A percentile compares a stretch with the other conserved stretches of the same genome.
Evolutionary conservation across 2,888 invertebrate genomes (phyloP).

Genomic region (Falcaria lacertinaria): DNA sequence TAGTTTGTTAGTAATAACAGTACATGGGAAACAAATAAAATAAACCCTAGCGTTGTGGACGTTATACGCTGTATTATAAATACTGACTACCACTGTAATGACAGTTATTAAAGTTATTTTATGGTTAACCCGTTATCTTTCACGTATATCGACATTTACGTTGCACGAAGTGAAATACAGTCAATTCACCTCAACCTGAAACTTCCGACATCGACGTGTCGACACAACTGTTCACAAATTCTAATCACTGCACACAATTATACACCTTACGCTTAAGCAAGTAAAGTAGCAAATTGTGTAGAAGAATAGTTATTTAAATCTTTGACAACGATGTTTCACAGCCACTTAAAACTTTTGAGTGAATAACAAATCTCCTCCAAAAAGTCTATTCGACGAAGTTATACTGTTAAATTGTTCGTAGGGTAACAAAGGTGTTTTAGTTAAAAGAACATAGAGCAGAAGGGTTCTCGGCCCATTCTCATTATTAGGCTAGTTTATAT

Average conservation of each 20-base stretch:
- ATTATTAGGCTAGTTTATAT: not conserved
- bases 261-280: slow-evolving; percentile 29
- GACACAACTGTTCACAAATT: slow-evolving; percentile 47
- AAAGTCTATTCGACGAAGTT: slow-evolving; percentile 72
- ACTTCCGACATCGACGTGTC: slow-evolving; percentile 55
- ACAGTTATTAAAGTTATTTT: slow-evolving; percentile 36
- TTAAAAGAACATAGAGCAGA: slow-evolving; percentile 58
- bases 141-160: slow-evolving; percentile 39
- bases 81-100: too few species aligned
- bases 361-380: slow-evolving; percentile 77
- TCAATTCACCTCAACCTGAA: slow-evolving; percentile 54
- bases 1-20: too few species aligned
- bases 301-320: slow-evolving; percentile 58
- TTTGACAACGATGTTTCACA: slow-evolving; percentile 74
- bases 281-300: slow-evolving; percentile 38
- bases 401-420: slow-evolving; percentile 72
- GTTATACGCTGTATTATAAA: too few species aligned
- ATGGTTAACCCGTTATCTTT: slow-evolving; percentile 18
- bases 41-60: too few species aligned
- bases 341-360: slow-evolving; percentile 77
- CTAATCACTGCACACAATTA: slow-evolving; percentile 34
- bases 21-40: too few species aligned
- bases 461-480: slow-evolving; percentile 35
- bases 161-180: slow-evolving; percentile 45
- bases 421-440: slow-evolving; percentile 55